phyloP scores from a whole-genome alignment of 2,113 vertebrate species.

The Corythornis cristatus region DNA sequence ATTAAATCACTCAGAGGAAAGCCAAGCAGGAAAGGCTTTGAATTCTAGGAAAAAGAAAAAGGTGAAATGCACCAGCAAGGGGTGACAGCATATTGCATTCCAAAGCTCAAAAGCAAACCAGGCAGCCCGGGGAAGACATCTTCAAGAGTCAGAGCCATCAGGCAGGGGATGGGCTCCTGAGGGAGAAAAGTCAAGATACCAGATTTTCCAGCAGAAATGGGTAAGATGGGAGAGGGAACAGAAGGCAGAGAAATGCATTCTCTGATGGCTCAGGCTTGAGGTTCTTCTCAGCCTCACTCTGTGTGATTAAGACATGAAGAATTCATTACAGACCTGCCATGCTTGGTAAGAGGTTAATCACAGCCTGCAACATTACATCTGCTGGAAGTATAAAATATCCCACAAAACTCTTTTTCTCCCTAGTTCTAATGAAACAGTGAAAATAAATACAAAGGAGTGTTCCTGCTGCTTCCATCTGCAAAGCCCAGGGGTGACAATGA shows the following conservation, averaged over 20 bases:
- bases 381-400: no score
- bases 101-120: conserved; percentile 17
- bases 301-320: not conserved
- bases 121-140: not conserved
- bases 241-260: not conserved
- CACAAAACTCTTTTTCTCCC: not conserved
- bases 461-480: not conserved
- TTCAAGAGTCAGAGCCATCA: not conserved
- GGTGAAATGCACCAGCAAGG: not conserved
- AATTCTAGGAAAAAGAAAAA: not conserved
- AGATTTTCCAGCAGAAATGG: not conserved
- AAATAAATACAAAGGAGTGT: not conserved
- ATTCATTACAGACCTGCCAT: not conserved
- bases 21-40: not conserved
- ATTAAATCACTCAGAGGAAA: not conserved
- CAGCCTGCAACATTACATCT: not conserved
- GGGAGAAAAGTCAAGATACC: not conserved
- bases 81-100: not conserved
- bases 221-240: not conserved
- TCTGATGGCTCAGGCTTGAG: not conserved
- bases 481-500: not conserved
- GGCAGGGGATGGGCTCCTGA: not conserved
- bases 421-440: not conserved
- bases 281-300: not conserved
- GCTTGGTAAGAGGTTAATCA: not conserved